Evolutionary conservation across 2,888 invertebrate species (phyloP).

Genomic region (Sialis lutaria): DNA sequence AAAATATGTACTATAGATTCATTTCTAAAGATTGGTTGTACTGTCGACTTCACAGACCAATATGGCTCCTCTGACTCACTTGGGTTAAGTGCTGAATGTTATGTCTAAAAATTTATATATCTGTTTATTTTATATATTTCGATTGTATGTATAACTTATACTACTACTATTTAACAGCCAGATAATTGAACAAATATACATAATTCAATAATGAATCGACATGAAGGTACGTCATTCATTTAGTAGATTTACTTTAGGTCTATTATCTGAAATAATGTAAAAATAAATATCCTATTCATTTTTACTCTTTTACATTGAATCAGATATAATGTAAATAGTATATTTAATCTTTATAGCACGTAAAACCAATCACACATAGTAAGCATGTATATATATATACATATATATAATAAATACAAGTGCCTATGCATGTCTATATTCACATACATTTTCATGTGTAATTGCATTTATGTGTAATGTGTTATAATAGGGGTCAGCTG

Average conservation of each 20-base stretch:
- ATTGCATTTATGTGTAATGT: constrained; percentile 11
- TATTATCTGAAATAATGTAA: constrained; percentile 22
- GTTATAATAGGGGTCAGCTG: constrained; percentile 85
- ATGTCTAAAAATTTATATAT: background rate
- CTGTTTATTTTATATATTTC: too few species aligned
- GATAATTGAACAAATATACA: too few species aligned
- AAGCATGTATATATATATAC: background rate
- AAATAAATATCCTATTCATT: too few species aligned
- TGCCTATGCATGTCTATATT: background rate
- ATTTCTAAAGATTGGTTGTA: too few species aligned
- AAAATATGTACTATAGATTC: too few species aligned
- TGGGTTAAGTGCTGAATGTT: background rate
- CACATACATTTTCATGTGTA: constrained; percentile 1
- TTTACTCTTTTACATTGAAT: too few species aligned
- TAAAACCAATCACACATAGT: too few species aligned
- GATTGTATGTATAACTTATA: too few species aligned
- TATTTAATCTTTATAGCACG: too few species aligned
- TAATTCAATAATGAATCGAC: constrained; percentile 64
- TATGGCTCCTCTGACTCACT: background rate
- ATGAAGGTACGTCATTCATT: constrained; percentile 71
- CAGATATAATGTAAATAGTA: too few species aligned
- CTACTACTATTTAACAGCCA: too few species aligned
- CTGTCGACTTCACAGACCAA: background rate
- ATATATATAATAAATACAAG: background rate
- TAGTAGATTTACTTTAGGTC: constrained; percentile 11